Evolutionary conservation across 2,888 invertebrate species (phyloP), one percentile per base, ranked within the genome.

Genomic region (Lepetodrilus schrolli): DNA sequence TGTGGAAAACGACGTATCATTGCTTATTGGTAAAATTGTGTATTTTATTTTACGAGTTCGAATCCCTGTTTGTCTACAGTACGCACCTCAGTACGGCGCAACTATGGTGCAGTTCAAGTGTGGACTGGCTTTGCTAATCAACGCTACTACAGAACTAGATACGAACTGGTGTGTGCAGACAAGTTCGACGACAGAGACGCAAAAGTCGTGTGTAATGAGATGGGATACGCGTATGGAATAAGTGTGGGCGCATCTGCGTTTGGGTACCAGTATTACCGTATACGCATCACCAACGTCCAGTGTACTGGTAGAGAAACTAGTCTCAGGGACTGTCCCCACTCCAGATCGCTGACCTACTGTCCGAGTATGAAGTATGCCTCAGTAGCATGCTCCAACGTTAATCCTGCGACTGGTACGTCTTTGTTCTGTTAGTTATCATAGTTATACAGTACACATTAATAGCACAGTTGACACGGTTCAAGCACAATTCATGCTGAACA

Each of bases 211-310:
- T 84, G 84, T 50, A 70, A 74, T 23, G 72, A 80, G 10, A 78
- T 82, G 10, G 83, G 84, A 8, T 83, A 81, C 73, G 73, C 76
- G 50, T 82, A 84, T 68, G 84, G 84, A 13, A 79, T 84, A 26
- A 83, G 84, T 74, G 80, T 84, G n/a, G 83, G 84, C 66, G 83
- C 83, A 51, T 83, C 83, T 4, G 84, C 83, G 0, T 84, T 83
- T 71, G 83, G 82, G 0, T 70, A 75, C 1, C 77, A 80, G 80
- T 74, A 72, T 4, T 80, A 80, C 48, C 71, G 75, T 0, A 81
- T 84, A 21, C 76, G 78, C 8, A 80, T 79, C 69, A 75, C 80
- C 30, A 78, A 80, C 47, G 75, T 85, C 21, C 68, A 69, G n/a
- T 85, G 85, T 47, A 74, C 65, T 1, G 85, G 85, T 0, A 74